These are phyloP conservation scores for Leptopilina drosophilae DNA, from an alignment of 2,888 invertebrate genomes.

Conservation along the genomic window DNA sequence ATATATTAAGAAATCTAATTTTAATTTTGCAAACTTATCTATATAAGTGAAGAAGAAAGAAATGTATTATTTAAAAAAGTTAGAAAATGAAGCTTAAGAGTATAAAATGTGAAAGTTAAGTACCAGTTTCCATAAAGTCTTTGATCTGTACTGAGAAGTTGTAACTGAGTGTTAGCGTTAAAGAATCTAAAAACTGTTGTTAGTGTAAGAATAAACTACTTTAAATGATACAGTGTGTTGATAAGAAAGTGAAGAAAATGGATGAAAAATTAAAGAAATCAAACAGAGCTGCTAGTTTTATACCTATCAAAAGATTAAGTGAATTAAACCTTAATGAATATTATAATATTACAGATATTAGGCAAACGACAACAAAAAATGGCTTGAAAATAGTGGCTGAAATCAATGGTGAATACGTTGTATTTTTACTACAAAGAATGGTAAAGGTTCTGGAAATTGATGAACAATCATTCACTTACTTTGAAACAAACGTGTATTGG, in stretches of 20 bases:
- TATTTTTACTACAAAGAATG: background rate
- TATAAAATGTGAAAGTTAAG: too few species aligned
- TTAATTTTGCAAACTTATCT: too few species aligned
- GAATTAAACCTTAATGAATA: background rate
- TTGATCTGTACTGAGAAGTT: too few species aligned
- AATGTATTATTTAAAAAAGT: too few species aligned
- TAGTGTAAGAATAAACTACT: background rate
- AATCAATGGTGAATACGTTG: background rate
- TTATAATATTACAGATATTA: constrained; percentile 1
- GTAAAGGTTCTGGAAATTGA: too few species aligned
- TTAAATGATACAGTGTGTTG: background rate
- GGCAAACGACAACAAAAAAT: background rate
- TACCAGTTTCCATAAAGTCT: too few species aligned
- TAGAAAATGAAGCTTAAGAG: too few species aligned
- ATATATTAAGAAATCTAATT: too few species aligned
- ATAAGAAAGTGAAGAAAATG: background rate
- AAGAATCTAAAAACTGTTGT: background rate
- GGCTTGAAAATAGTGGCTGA: background rate
- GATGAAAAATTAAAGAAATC: background rate
- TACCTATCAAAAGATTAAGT: background rate
- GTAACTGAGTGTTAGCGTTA: background rate
- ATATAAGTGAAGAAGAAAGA: too few species aligned
- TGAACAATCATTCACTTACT: too few species aligned
- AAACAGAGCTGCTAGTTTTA: background rate
- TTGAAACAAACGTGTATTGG: too few species aligned